Evolutionary conservation across 2,888 invertebrate species (phyloP).

Genomic region (Stomorhina lunata): DNA sequence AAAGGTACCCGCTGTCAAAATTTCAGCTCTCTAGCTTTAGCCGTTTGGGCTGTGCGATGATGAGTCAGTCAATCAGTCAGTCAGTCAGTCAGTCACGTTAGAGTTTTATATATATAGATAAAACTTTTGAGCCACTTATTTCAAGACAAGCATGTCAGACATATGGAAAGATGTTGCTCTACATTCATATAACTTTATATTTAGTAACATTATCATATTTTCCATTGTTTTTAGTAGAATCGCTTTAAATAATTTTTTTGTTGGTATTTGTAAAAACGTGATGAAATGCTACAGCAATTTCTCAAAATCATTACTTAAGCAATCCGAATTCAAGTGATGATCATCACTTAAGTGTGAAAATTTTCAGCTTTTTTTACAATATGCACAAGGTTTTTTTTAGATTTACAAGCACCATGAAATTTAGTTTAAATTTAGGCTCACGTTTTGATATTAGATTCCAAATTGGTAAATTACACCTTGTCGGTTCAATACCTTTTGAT

Average conservation of each 20-base stretch:
- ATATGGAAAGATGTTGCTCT: too few relatives aligned
- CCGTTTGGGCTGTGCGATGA: too few relatives aligned
- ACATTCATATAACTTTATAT: too few relatives aligned
- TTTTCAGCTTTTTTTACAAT: constrained; percentile 40
- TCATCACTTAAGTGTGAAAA: constrained; percentile 65
- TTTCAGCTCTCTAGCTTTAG: too few relatives aligned
- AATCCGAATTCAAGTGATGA: constrained; percentile 32
- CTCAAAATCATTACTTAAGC: too few relatives aligned
- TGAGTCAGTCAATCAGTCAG: too few relatives aligned
- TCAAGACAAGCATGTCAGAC: too few relatives aligned
- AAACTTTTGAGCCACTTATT: too few relatives aligned
- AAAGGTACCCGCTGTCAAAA: too few relatives aligned
- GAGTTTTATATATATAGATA: too few relatives aligned
- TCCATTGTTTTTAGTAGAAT: background rate
- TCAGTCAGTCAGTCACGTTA: too few relatives aligned
- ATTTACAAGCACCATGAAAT: constrained; percentile 56
- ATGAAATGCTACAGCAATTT: constrained; percentile 47
- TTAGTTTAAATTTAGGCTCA: constrained; percentile 60
- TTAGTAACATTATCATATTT: background rate
- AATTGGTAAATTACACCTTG: constrained; percentile 65
- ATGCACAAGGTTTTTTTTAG: constrained; percentile 21
- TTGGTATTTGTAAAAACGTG: constrained; percentile 38
- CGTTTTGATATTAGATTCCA: constrained; percentile 63
- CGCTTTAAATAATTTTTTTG: background rate
- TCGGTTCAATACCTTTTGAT: constrained; percentile 61